Percentiles rank a stretch among this genome's conserved stretches.
These are phyloP conservation scores for Semicossyphus pulcher DNA, from an alignment of 2,113 vertebrate species.

Conservation along the genomic window DNA sequence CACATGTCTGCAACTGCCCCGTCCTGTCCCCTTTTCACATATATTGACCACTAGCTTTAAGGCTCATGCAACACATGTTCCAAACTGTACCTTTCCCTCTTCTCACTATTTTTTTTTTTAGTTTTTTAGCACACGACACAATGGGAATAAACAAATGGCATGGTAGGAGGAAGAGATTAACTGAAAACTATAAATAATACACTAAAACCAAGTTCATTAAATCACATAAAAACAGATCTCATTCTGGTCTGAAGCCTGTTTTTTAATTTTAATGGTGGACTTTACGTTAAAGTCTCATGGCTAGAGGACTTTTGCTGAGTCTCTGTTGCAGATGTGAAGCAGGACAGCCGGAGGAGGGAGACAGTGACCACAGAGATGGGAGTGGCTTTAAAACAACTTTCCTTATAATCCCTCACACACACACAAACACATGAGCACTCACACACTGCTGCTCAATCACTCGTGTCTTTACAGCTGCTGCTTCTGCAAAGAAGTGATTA, in stretches of 20 bases:
- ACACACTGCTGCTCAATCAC: constrained; percentile 18
- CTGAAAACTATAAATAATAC: too few species aligned
- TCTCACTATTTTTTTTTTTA: neutral
- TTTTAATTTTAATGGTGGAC: too few species aligned
- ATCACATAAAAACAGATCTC: neutral
- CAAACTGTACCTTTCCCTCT: neutral
- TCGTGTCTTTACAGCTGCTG: constrained; percentile 3
- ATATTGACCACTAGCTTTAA: neutral
- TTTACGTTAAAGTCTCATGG: too few species aligned
- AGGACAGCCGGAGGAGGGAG: constrained; percentile 69
- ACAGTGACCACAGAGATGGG: constrained; percentile 56
- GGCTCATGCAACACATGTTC: too few species aligned
- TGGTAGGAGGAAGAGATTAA: too few species aligned
- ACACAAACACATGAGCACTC: constrained; percentile 1
- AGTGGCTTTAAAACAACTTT: constrained; percentile 27
- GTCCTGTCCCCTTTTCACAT: neutral
- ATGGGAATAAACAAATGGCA: neutral
- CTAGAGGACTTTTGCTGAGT: neutral
- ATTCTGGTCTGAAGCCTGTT: neutral
- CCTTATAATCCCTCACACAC: neutral
- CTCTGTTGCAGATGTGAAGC: constrained; percentile 14
- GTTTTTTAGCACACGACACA: neutral
- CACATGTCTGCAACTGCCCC: too few species aligned
- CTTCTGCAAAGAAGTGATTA: constrained; percentile 29
- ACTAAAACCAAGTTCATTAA: neutral